Percentiles rank a stretch among this genome's conserved stretches.
Conservation (phyloP, 1,140 invertebrate genomes). For the Ooceraea biroi region DNA sequence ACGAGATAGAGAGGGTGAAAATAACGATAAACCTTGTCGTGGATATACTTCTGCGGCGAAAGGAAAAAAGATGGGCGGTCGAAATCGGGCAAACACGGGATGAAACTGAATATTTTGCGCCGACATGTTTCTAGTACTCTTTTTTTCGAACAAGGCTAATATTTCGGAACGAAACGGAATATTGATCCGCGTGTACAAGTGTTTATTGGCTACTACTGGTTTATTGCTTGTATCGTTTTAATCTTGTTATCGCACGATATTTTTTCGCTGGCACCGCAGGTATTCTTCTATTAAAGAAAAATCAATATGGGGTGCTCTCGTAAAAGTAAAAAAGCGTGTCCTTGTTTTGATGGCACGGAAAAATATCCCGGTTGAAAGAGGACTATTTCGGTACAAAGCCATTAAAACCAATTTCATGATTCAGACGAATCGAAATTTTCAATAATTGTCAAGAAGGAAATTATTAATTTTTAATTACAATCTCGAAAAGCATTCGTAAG, state of each 20-base stretch:
- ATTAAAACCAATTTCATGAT: not conserved
- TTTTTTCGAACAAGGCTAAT: not conserved
- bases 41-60: slow-evolving; percentile 18
- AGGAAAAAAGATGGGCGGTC: not conserved
- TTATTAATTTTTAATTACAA: too few relatives aligned
- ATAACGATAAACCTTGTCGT: not conserved
- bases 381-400: not conserved
- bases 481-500: too few relatives aligned
- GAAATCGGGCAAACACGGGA: slow-evolving; percentile 6
- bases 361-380: not conserved
- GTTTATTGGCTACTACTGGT: slow-evolving; percentile 32
- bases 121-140: not conserved
- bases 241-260: slow-evolving; percentile 39
- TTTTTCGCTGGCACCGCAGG: slow-evolving; percentile 17
- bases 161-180: slow-evolving; percentile 20
- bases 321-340: slow-evolving; percentile 18
- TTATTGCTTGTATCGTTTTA: slow-evolving; percentile 23
- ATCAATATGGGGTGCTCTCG: not conserved
- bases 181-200: slow-evolving; percentile 33
- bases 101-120: slow-evolving; percentile 4
- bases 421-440: not conserved
- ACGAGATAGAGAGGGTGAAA: slow-evolving; percentile 11
- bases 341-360: not conserved
- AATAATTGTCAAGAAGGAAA: not conserved
- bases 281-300: slow-evolving; percentile 35